These are phyloP conservation scores for Ctenomys sociabilis DNA, from an alignment of 2,113 vertebrate species.

Conservation along the genomic window DNA sequence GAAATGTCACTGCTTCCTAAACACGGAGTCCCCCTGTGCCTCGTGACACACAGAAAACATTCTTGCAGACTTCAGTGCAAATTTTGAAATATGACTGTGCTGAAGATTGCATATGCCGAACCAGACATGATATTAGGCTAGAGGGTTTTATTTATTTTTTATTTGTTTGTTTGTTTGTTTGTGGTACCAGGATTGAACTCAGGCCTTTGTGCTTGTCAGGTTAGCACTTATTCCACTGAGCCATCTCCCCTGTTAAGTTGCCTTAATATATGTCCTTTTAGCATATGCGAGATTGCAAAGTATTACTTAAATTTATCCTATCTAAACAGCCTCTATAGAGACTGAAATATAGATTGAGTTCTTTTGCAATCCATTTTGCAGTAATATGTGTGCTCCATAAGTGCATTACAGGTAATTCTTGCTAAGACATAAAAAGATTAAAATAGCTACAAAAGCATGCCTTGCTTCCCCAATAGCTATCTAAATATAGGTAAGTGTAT, in stretches of 20 bases:
- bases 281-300: neutral
- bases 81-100: neutral
- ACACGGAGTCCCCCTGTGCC: neutral
- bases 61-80: neutral
- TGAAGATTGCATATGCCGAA: neutral
- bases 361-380: conserved; percentile 6
- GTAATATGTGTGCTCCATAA: neutral
- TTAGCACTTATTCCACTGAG: too few species aligned
- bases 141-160: too few species aligned
- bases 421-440: conserved; percentile 18
- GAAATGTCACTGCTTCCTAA: neutral
- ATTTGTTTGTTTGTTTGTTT: too few species aligned
- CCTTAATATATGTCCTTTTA: neutral
- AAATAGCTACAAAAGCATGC: neutral
- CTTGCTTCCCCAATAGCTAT: neutral
- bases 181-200: too few species aligned
- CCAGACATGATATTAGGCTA: neutral
- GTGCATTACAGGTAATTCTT: conserved; percentile 17
- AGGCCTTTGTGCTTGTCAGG: too few species aligned
- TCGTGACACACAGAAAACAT: neutral
- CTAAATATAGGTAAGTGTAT: neutral
- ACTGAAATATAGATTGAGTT: neutral
- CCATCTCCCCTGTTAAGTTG: too few species aligned
- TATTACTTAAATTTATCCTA: neutral
- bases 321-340: neutral